Percentiles rank a stretch among this genome's conserved stretches.
phyloP scores from a whole-genome alignment of 2,888 invertebrate genomes.

The Pherbina coryleti region DNA sequence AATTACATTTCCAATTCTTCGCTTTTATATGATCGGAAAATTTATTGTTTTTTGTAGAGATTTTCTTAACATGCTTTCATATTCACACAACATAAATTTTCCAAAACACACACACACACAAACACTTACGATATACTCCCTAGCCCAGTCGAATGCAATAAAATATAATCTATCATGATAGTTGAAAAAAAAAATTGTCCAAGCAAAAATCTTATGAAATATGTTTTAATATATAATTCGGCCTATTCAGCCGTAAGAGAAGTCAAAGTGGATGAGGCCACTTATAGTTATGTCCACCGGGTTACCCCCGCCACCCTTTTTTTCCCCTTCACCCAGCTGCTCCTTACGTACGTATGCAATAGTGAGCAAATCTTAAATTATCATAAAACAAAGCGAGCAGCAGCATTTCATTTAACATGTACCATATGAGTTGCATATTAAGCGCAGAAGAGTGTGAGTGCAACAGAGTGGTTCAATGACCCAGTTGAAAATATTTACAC shows the following conservation, averaged over 20 bases:
- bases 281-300: background rate
- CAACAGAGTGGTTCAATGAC: background rate
- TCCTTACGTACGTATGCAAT: constrained; percentile 14
- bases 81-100: constrained; percentile 41
- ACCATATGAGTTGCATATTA: background rate
- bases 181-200: constrained; percentile 16
- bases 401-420: background rate
- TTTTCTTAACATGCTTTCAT: constrained; percentile 10
- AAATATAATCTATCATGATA: constrained; percentile 31
- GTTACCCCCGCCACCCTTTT: background rate
- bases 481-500: background rate
- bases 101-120: background rate
- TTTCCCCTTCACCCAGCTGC: background rate
- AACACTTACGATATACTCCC: background rate
- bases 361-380: constrained; percentile 54
- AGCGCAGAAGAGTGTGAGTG: background rate
- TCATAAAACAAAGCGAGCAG: constrained; percentile 54
- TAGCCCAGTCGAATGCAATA: constrained; percentile 10
- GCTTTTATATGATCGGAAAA: constrained; percentile 23
- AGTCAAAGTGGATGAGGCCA: background rate
- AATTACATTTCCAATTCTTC: constrained; percentile 34
- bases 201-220: constrained; percentile 6
- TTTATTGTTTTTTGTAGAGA: constrained; percentile 37
- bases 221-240: background rate
- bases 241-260: background rate